Conservation (phyloP, 2,888 invertebrate genomes). For the Caprella mutica region DNA sequence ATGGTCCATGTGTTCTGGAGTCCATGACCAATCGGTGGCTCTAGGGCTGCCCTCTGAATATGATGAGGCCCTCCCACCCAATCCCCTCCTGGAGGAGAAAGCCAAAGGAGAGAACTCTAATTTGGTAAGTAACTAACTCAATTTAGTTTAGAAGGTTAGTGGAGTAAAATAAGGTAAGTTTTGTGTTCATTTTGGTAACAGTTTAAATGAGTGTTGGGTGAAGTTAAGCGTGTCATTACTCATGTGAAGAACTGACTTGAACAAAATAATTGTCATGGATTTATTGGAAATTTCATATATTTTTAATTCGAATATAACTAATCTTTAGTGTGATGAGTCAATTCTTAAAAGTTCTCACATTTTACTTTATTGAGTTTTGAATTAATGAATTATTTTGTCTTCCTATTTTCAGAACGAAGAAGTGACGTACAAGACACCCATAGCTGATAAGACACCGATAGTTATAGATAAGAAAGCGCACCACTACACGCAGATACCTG, state of each 20-base stretch:
- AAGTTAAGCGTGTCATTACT: too few species aligned
- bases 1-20: conserved; percentile 33
- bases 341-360: too few species aligned
- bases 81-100: conserved; percentile 43
- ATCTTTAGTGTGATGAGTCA: too few species aligned
- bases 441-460: not conserved
- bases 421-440: conserved; percentile 7
- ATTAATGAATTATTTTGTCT: not conserved
- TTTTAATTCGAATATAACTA: too few species aligned
- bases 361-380: too few species aligned
- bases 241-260: too few species aligned
- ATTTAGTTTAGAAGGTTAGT: too few species aligned
- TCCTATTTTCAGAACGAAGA: conserved; percentile 17
- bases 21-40: conserved; percentile 36
- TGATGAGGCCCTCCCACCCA: conserved; percentile 44
- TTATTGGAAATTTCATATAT: too few species aligned
- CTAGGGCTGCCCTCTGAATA: conserved; percentile 40
- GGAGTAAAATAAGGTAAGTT: too few species aligned
- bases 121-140: conserved; percentile 15
- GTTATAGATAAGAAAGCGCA: conserved; percentile 23
- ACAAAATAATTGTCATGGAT: too few species aligned
- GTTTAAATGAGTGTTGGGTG: too few species aligned
- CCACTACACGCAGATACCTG: conserved; percentile 10
- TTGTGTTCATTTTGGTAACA: too few species aligned
- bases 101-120: conserved; percentile 36